A percentile compares a stretch with the other conserved stretches of the same genome.
Conservation (phyloP, 2,888 invertebrate species). For the Formica aserva region DNA sequence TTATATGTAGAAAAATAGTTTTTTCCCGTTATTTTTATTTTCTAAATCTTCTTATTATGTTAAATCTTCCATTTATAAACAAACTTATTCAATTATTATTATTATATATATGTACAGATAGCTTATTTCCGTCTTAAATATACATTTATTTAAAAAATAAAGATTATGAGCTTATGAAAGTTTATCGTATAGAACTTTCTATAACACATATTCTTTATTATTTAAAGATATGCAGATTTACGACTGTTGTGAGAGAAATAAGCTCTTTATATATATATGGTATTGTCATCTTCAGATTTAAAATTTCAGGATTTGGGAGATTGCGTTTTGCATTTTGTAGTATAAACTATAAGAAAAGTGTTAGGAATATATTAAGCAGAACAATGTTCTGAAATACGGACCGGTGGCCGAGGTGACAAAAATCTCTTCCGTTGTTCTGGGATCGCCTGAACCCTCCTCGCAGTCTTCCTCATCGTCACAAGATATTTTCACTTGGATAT, state of each 20-base stretch:
- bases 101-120: not conserved
- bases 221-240: not conserved
- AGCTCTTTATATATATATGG: not conserved
- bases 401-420: constrained; percentile 85
- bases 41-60: not conserved
- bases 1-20: not conserved
- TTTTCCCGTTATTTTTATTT: not conserved
- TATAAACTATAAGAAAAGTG: not conserved
- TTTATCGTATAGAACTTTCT: not conserved
- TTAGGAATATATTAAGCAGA: not conserved
- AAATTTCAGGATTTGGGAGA: not conserved
- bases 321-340: not conserved
- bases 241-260: not conserved
- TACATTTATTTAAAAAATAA: not conserved
- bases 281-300: not conserved
- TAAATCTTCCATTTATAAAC: not conserved
- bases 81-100: not conserved
- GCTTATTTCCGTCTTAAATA: not conserved
- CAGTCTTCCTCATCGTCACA: constrained; percentile 96
- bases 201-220: not conserved
- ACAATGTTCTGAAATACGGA: constrained; percentile 64
- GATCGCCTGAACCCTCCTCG: constrained; percentile 92
- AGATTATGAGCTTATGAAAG: not conserved
- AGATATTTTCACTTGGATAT: constrained; percentile 75
- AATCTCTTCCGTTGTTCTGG: constrained; percentile 88